phyloP scores from a whole-genome alignment of 2,888 invertebrate genomes.

The Cosmorhoe ocellata region DNA sequence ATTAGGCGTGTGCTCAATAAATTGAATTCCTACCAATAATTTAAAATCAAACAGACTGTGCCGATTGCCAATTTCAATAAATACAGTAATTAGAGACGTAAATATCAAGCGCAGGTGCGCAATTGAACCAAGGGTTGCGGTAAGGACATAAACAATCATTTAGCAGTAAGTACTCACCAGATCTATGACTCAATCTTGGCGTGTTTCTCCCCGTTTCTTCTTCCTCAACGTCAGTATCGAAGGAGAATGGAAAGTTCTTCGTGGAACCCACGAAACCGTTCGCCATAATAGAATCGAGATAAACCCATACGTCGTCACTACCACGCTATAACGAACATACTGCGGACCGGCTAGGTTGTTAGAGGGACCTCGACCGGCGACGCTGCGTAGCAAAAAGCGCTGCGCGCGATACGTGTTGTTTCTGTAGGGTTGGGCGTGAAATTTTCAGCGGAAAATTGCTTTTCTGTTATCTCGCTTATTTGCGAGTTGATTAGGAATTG shows the following conservation, averaged over 20 bases:
- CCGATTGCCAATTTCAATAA: constrained; percentile 15
- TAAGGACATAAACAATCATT: constrained; percentile 36
- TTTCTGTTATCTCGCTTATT: constrained; percentile 23
- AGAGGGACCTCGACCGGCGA: constrained; percentile 29
- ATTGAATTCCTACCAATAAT: too few species aligned
- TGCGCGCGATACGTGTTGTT: constrained; percentile 28
- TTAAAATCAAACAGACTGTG: constrained; percentile 3
- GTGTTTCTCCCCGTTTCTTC: constrained; percentile 59
- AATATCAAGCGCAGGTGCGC: constrained; percentile 18
- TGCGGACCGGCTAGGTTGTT: constrained; percentile 39
- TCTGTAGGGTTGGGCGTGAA: constrained; percentile 10
- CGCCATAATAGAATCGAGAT: constrained; percentile 54
- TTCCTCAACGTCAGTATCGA: constrained; percentile 73
- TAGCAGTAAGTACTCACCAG: constrained; percentile 54
- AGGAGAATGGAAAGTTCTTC: constrained; percentile 76
- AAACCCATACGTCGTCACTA: constrained; percentile 28
- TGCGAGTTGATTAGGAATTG: constrained; percentile 24
- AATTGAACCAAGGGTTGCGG: background rate
- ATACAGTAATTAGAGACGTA: constrained; percentile 4
- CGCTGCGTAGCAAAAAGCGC: constrained; percentile 31
- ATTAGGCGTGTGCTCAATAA: too few species aligned
- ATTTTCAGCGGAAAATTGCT: constrained; percentile 25
- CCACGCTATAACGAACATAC: constrained; percentile 23
- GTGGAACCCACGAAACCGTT: constrained; percentile 75
- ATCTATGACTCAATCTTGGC: constrained; percentile 63